Evolutionary conservation across 2,113 vertebrate species (phyloP).

Genomic region (Dasypus novemcinctus): DNA sequence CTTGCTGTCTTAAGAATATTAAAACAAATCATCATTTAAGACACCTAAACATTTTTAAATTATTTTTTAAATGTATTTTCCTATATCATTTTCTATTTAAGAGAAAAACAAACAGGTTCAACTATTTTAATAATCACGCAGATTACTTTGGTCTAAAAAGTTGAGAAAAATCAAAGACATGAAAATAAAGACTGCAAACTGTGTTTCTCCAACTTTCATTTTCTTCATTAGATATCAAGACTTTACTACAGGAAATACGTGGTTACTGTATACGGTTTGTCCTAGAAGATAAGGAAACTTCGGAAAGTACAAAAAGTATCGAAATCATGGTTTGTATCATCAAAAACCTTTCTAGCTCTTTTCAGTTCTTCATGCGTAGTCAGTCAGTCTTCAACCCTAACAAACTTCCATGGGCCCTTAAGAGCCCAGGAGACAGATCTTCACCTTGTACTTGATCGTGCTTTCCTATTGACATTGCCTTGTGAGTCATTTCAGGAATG

Average conservation of each 20-base stretch:
- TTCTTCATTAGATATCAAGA: background rate
- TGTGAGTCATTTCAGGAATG: conserved; percentile 95
- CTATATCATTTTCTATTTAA: background rate
- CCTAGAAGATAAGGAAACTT: background rate
- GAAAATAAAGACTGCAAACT: background rate
- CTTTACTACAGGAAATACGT: background rate
- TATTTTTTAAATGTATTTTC: too few species aligned
- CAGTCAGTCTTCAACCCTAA: conserved; percentile 92
- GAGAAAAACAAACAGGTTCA: background rate
- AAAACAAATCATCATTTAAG: conserved; percentile 4
- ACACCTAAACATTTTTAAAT: conserved; percentile 1
- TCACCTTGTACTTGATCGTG: conserved; percentile 93
- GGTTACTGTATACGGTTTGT: background rate
- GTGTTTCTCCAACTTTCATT: background rate
- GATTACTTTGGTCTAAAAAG: background rate
- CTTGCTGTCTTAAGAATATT: background rate
- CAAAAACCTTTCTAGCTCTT: too few species aligned
- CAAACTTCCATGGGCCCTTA: conserved; percentile 93
- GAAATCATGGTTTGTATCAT: conserved; percentile 93
- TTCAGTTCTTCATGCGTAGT: conserved; percentile 95
- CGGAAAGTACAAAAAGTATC: conserved; percentile 36
- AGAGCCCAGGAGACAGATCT: conserved; percentile 92
- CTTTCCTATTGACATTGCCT: conserved; percentile 93
- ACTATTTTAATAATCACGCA: background rate
- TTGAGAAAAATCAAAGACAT: background rate